Conservation (phyloP, 2,888 invertebrate genomes). For the Cosmorhoe ocellata region DNA sequence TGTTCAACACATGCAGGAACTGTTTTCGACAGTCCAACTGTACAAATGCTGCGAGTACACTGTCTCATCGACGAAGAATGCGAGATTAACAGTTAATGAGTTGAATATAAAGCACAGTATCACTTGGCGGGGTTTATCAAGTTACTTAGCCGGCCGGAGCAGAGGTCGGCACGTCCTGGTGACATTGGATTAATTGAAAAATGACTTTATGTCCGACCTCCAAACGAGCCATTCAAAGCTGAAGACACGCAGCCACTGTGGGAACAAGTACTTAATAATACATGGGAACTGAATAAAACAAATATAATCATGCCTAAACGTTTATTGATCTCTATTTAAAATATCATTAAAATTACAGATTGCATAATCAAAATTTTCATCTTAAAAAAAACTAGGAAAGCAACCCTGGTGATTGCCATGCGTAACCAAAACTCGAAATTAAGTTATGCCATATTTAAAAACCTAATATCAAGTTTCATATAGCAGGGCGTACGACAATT, state of each 20-base stretch:
- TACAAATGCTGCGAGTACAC: conserved; percentile 58
- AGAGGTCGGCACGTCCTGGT: conserved; percentile 68
- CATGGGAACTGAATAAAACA: conserved; percentile 46
- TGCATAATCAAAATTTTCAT: conserved; percentile 80
- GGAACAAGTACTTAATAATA: conserved; percentile 45
- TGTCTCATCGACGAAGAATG: conserved; percentile 30
- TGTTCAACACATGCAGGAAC: conserved; percentile 35
- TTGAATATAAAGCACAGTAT: conserved; percentile 47
- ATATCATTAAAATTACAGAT: conserved; percentile 60
- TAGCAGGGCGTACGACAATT: conserved; percentile 64
- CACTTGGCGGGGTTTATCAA: conserved; percentile 33
- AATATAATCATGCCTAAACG: conserved; percentile 58
- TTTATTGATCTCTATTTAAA: conserved; percentile 67
- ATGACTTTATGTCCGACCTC: conserved; percentile 72
- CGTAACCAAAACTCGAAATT: conserved; percentile 77
- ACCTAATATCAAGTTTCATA: conserved; percentile 77
- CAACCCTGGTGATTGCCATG: conserved; percentile 78
- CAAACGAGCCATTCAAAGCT: conserved; percentile 55
- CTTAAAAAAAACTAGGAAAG: conserved; percentile 71
- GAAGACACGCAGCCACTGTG: conserved; percentile 55
- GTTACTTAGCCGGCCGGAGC: conserved; percentile 41
- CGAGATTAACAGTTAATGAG: conserved; percentile 44
- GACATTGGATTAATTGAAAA: conserved; percentile 78
- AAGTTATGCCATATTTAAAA: conserved; percentile 48
- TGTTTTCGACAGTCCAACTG: conserved; percentile 50